A percentile compares a stretch with the other conserved stretches of the same genome.
phyloP scores from a whole-genome alignment of 2,113 vertebrate species.

The Heloderma charlesbogerti region DNA sequence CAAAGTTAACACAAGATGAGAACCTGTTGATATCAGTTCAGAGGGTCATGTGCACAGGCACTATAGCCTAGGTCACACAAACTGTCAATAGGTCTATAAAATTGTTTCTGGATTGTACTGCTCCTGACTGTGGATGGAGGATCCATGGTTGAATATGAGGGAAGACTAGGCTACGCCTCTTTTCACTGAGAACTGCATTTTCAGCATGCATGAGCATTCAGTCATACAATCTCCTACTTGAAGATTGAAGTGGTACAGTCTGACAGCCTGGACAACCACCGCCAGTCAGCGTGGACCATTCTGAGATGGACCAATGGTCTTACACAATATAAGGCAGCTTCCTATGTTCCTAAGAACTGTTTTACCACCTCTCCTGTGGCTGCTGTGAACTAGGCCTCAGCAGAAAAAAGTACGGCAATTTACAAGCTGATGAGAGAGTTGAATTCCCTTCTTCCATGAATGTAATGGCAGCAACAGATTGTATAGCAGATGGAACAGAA shows the following conservation, averaged over 20 bases:
- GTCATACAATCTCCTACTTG: neutral
- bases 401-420: slow-evolving; percentile 44
- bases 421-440: slow-evolving; percentile 43
- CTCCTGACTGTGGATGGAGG: neutral
- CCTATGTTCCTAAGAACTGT: neutral
- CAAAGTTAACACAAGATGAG: neutral
- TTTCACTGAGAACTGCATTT: neutral
- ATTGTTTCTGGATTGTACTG: neutral
- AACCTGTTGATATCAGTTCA: neutral
- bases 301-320: too few relatives aligned
- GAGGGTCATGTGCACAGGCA: neutral
- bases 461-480: slow-evolving; percentile 59
- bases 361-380: slow-evolving; percentile 15
- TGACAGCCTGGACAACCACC: too few relatives aligned
- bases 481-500: slow-evolving; percentile 68
- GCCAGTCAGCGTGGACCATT: too few relatives aligned
- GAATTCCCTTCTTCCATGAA: slow-evolving; percentile 48
- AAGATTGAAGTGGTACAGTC: neutral
- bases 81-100: neutral
- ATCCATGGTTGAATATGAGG: neutral
- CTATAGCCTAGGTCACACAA: neutral
- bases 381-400: slow-evolving; percentile 31
- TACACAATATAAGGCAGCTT: too few relatives aligned
- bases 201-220: neutral
- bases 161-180: neutral